phyloP scores from a whole-genome alignment of 2,797 vertebrate genomes.

The Gymnoscopelus microlampas region DNA sequence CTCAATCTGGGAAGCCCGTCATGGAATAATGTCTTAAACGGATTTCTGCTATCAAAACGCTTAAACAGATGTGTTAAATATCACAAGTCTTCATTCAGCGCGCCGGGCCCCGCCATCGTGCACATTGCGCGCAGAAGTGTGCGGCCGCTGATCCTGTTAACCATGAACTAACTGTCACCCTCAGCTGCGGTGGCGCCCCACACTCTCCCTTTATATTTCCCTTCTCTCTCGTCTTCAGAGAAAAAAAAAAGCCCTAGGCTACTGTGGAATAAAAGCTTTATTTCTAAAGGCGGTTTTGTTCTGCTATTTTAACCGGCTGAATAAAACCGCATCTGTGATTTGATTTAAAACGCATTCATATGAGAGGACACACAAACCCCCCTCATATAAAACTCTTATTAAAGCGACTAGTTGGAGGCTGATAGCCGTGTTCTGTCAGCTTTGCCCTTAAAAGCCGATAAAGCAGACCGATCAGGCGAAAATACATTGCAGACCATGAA shows the following conservation, averaged over 20 bases:
- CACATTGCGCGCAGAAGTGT: conserved; percentile 85
- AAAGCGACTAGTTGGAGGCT: conserved; percentile 82
- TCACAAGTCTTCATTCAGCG: conserved; percentile 86
- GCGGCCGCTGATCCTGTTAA: conserved; percentile 95
- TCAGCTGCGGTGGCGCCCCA: conserved; percentile 89
- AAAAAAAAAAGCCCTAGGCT: conserved; percentile 91
- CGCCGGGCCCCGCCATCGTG: conserved; percentile 60
- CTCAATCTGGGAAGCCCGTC: conserved; percentile 80
- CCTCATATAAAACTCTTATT: conserved; percentile 88
- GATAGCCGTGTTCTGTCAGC: conserved; percentile 79
- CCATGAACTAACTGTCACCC: conserved; percentile 98
- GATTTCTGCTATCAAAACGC: conserved; percentile 84
- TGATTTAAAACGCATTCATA: conserved; percentile 96
- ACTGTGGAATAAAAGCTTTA: conserved; percentile 81
- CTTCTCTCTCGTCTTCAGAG: conserved; percentile 86
- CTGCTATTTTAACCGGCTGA: conserved; percentile 94
- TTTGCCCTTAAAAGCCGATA: conserved; percentile 76
- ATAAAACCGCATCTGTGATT: conserved; percentile 94
- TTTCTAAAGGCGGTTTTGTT: conserved; percentile 92
- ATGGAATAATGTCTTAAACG: conserved; percentile 83
- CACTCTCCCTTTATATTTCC: conserved; percentile 64
- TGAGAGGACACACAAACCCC: conserved; percentile 81
- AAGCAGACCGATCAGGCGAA: conserved; percentile 62
- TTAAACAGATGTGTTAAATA: conserved; percentile 98
- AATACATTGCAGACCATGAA: neutral